A percentile compares a stretch with the other conserved stretches of the same genome.
These are phyloP conservation scores for Panthera leo DNA, from an alignment of 2,113 vertebrate genomes.

Conservation along the genomic window DNA sequence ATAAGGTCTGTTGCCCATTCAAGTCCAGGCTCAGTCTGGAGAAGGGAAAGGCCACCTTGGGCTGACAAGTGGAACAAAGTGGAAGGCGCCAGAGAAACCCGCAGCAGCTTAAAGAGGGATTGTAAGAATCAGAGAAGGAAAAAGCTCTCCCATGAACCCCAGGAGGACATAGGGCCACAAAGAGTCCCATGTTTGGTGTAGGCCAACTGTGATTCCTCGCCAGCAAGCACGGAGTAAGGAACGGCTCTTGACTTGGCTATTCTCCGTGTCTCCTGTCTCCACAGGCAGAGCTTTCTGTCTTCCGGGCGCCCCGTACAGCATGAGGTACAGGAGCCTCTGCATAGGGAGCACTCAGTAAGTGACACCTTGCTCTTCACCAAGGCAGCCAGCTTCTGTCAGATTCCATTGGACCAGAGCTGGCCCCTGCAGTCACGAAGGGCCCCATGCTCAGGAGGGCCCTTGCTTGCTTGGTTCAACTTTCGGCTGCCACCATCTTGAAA, in stretches of 20 bases:
- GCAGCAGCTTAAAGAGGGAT: background rate
- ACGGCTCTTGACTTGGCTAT: background rate
- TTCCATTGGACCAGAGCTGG: background rate
- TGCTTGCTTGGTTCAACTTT: background rate
- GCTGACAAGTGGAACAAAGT: background rate
- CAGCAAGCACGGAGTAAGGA: background rate
- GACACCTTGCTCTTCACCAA: background rate
- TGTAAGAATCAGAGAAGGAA: background rate
- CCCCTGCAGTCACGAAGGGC: background rate
- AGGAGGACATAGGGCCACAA: background rate
- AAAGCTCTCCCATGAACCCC: background rate
- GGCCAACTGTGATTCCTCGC: background rate
- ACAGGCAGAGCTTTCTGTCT: background rate
- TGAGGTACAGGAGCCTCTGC: background rate
- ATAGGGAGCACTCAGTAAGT: background rate
- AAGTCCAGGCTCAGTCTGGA: background rate
- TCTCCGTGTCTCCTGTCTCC: background rate
- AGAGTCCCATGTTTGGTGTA: background rate
- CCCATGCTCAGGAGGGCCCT: fast-evolving
- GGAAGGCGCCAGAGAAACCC: background rate
- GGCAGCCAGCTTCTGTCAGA: background rate
- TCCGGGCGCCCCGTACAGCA: background rate
- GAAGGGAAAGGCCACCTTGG: background rate
- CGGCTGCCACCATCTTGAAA: background rate
- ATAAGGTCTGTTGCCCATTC: background rate